Base-by-base conservation (phyloP, 2,888 invertebrate genomes). In the Cephus pygmeus region DNA sequence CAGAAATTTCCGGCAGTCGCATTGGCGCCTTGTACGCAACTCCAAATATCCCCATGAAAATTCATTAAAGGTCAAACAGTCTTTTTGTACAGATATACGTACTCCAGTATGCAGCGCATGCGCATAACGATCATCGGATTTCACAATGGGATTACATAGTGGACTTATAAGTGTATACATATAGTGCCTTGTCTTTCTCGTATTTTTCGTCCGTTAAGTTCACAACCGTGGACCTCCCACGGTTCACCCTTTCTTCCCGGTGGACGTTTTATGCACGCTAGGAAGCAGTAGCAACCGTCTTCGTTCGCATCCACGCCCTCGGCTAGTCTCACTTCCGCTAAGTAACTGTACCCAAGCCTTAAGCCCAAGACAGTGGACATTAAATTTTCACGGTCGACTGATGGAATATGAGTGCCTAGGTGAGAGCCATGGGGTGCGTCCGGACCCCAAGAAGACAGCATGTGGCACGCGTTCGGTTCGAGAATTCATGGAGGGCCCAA, bases 361-460 rank as follows among this genome's bases (percentile, higher is more conserved):
- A 34, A 74, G 34, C n/a, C 78, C 77, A 69, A 40, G 78, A 69
- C 76, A 78, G 75, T 80, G 83, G 81, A 84, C 85, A 87, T 86
- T 81, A 87, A 88, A 87, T 87, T 83, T 85, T 85, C 83, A 87
- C 84, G 87, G 81, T 86, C 80, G 82, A 83, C 81, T 81, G 83
- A 84, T 78, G 79, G 79, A 80, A 83, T 84, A 82, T 81, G 82
- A 83, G 81, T 76, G 71, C 31, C 12, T 34, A 33, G 71, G 71
- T 34, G 71, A 34, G 71, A 31, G 71, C 71, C 71, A 23, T 71
- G 71, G 71, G 71, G 71, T 71, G 71, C 71, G 31, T 33, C 71
- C 12, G 71, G 33, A 71, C 71, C 71, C 71, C 71, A 34, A 71
- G 71, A 71, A 76, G 71, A 56, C 56, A 79, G 82, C 86, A 87